These are phyloP conservation scores for Plebejus melissa DNA, from an alignment of 2,888 invertebrate species.

Conservation along the genomic window DNA sequence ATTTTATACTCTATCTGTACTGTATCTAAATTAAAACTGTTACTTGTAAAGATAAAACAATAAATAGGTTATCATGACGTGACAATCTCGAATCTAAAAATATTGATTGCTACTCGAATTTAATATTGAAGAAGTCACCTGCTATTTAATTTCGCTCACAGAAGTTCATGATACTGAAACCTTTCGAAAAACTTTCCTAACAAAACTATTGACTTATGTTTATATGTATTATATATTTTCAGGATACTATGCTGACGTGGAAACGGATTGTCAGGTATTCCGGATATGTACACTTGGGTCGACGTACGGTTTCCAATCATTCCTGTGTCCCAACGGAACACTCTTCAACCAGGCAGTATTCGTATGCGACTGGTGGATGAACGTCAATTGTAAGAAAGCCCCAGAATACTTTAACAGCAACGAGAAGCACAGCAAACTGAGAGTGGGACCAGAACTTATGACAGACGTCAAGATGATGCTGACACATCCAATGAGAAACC, in stretches of 20 bases:
- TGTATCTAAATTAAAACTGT: too few species aligned
- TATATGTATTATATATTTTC: conserved; percentile 40
- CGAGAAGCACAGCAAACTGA: conserved; percentile 66
- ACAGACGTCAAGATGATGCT: conserved; percentile 79
- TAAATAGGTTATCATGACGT: neutral
- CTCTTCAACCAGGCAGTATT: conserved; percentile 82
- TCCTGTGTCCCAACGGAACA: conserved; percentile 83
- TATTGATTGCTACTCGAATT: too few species aligned
- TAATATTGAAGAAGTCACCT: too few species aligned
- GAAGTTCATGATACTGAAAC: too few species aligned
- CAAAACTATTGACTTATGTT: neutral
- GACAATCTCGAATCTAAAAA: too few species aligned
- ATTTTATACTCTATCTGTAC: too few species aligned
- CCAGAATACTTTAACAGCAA: conserved; percentile 61
- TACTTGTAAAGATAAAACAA: neutral
- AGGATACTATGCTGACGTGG: conserved; percentile 83
- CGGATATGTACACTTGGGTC: conserved; percentile 81
- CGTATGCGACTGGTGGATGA: conserved; percentile 85
- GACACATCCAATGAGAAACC: conserved; percentile 69
- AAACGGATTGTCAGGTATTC: conserved; percentile 83
- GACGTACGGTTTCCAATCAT: conserved; percentile 78
- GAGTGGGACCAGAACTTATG: conserved; percentile 76
- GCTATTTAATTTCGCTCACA: too few species aligned
- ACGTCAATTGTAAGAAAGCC: conserved; percentile 78
- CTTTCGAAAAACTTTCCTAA: too few species aligned